phyloP scores from a whole-genome alignment of 2,113 vertebrate species.

The Sceloporus undulatus region DNA sequence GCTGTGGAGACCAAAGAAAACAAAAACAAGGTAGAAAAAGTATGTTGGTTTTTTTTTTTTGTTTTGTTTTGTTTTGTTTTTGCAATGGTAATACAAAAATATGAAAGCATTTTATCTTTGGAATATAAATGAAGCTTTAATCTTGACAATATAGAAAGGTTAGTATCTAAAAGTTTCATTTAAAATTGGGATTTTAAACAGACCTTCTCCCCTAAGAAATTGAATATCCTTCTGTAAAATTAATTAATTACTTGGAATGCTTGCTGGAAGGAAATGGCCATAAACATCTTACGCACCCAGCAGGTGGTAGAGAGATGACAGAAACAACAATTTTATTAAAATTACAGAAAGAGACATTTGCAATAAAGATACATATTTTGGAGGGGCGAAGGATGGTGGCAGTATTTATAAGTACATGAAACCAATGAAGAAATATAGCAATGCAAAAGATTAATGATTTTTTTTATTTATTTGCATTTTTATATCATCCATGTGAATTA shows the following conservation, averaged over 20 bases:
- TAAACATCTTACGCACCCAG: slow-evolving; percentile 87
- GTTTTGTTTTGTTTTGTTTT: slow-evolving; percentile 45
- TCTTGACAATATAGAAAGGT: slow-evolving; percentile 69
- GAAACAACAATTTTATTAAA: slow-evolving; percentile 78
- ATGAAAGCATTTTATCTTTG: slow-evolving; percentile 66
- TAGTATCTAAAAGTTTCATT: slow-evolving; percentile 60
- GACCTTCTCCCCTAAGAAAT: slow-evolving; percentile 62
- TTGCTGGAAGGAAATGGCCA: slow-evolving; percentile 81
- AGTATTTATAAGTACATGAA: slow-evolving; percentile 71
- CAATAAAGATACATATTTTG: slow-evolving; percentile 64
- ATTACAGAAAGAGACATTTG: slow-evolving; percentile 69
- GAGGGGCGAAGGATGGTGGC: slow-evolving; percentile 61
- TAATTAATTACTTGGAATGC: slow-evolving; percentile 90
- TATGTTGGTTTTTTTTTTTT: slow-evolving; percentile 37
- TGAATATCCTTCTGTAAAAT: slow-evolving; percentile 75
- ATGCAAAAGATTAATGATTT: slow-evolving; percentile 76
- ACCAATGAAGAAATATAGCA: slow-evolving; percentile 67
- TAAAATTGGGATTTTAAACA: slow-evolving; percentile 69
- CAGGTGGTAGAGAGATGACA: slow-evolving; percentile 79
- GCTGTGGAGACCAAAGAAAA: slow-evolving; percentile 61
- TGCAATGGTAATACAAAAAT: slow-evolving; percentile 62
- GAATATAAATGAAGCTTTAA: slow-evolving; percentile 68
- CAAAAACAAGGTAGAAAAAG: slow-evolving; percentile 58
- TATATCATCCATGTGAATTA: slow-evolving; percentile 80
- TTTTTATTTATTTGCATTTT: slow-evolving; percentile 75